Base-by-base conservation (phyloP, 1,140 invertebrate genomes). In the Procambarus virginalis region DNA sequence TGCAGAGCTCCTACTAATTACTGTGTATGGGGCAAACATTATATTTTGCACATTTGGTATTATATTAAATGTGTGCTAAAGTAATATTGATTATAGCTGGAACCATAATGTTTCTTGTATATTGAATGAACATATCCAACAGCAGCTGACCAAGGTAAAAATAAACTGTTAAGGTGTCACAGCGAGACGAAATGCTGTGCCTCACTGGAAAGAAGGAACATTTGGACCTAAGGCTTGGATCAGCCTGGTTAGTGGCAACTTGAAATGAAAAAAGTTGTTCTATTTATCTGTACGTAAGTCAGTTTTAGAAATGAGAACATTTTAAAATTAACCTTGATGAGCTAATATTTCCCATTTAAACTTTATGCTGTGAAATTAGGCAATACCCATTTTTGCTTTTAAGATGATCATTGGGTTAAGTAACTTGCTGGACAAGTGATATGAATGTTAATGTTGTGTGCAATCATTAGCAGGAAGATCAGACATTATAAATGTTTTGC, bases 361-460 rank as follows among this genome's bases (percentile, higher is more conserved):
- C 68, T 73, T 9, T 5, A 73, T 73, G 68, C n/a, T 22, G 10
- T 73, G 22, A 73, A 73, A 73, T 34, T 73, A 34, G n/a, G 34
- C 0, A 73, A 34, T 34, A 8, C 34, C 34, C 34, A 12, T 17
- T 20, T 17, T 68, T 68, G 68, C 68, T 73, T 73, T 34, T 20
- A 34, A 14, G 4, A 3, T 17, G 4, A 55, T 34, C n/a, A 14
- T 34, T 73, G n/a, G 68, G 22, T 73, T 34, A 73, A 34, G n/a
- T 22, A 73, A 73, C 68, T 73, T 73, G 68, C 68, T 73, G 68
- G 68, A 73, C 68, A 73, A 73, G 68, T 73, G 34, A 73, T 73
- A 34, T 22, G 22, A 22, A 8, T 73, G 20, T 73, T 73, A 73
- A 20, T 73, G 68, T 73, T 73, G 64, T 68, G 10, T 73, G 8